Base-by-base conservation (phyloP, 2,797 vertebrate genomes). In the Cyprinodon diabolis region DNA sequence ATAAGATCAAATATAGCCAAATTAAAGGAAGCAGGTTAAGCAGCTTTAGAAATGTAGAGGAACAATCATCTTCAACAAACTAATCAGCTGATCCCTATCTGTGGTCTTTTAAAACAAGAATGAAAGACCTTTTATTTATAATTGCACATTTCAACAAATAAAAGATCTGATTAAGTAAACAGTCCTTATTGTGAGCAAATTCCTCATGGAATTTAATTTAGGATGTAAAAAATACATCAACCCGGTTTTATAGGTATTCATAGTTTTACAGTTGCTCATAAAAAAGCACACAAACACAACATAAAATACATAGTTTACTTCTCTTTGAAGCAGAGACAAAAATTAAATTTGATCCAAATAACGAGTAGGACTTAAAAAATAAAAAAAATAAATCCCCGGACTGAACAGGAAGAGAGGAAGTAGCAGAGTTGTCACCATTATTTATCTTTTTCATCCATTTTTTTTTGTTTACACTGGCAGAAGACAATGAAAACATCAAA, bases 261-360 rank as follows among this genome's bases (percentile, higher is more conserved):
- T 7, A 45, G 30, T 23, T 23, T 30, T 74, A 21, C 40, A 0
- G 69, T 0, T 60, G 3, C 2, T 76, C 40, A 78, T 85, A 84
- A 69, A 77, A 90, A 51, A 45, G 19, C 25, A 79, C 76, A 82
- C 52, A 81, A 56, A 62, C 37, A 67, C 4, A 40, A 6, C 54
- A 68, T 77, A 75, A 17, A 81, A 76, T 12, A 84, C 48, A 85
- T 70, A 76, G 49, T 89, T 91, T 90, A 87, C 55, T 90, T 54
- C 52, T 72, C 66, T 19, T 72, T 10, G 40, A 62, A 77, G 83
- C 69, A 83, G 76, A 82, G 51, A n/a, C n/a, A 79, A 23, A 14
- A 77, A 66, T 73, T 52, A 62, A n/a, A 43, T 71, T 66, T 69
- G 48, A 87, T 49, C 76, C 62, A 74, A n/a, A 60, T 15, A 51